Percentiles rank a stretch among this genome's conserved stretches.
Evolutionary conservation across 2,797 vertebrate species (phyloP).

Genomic region (Mormyrops attenuatus): DNA sequence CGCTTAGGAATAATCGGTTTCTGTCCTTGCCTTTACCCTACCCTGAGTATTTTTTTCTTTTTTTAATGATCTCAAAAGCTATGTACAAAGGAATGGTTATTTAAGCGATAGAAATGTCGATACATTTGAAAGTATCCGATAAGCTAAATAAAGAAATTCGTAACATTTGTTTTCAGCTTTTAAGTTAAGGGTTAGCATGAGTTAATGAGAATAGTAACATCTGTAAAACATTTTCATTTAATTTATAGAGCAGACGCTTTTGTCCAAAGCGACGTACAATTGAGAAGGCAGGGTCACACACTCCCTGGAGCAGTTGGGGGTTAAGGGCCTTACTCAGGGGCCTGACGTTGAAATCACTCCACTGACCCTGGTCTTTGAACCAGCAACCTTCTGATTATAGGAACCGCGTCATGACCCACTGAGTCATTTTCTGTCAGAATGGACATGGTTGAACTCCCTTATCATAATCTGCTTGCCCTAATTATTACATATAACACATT

Average conservation of each 20-base stretch:
- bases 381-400: neutral
- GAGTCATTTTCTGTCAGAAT: neutral
- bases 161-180: neutral
- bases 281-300: neutral
- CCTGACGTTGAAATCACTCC: neutral
- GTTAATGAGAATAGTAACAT: neutral
- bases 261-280: neutral
- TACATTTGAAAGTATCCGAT: neutral
- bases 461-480: neutral
- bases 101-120: neutral
- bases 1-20: neutral
- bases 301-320: neutral
- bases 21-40: neutral
- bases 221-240: neutral
- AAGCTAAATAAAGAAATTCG: neutral
- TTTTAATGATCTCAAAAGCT: neutral
- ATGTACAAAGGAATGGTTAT: neutral
- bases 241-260: neutral
- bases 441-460: neutral
- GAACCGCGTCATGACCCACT: neutral
- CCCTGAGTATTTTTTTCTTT: neutral
- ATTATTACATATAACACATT: neutral
- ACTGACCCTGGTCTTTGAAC: neutral
- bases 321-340: neutral
- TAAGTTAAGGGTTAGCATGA: neutral